Evolutionary conservation across 1,140 invertebrate species (phyloP), one percentile per base, ranked within the genome.

Genomic region (Eriocheir sinensis): DNA sequence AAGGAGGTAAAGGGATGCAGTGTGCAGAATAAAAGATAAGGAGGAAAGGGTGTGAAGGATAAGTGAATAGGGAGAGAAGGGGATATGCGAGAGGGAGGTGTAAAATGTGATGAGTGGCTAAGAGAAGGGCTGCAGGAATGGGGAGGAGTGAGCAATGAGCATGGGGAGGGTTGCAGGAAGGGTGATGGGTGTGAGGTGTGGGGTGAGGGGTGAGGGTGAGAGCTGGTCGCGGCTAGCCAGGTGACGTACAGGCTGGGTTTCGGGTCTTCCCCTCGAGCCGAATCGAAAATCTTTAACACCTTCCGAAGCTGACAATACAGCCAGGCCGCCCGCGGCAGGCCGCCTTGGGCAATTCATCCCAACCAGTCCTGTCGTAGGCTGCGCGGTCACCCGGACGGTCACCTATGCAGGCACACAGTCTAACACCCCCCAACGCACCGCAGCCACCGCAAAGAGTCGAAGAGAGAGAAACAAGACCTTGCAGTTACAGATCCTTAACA

Each of bases 211-310:
- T 53, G 48, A 53, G 12, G 48, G 44, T 48, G 44, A 48, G 15
- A 15, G 44, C 4, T 72, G 8, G 60, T 72, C 60, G 6, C 4
- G 44, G 4, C 44, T 15, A 8, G 44, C 44, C 44, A 48, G 44
- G 44, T 48, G 44, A 48, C 44, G 44, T 48, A 8, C 44, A 8
- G 44, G 4, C 44, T 21, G 60, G 60, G 27, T 72, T n/a, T 72
- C 60, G 12, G 12, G 60, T 21, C 60, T 72, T 21, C 27, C 60
- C 60, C 21, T 72, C 60, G 6, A 12, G 8, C 60, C 6, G 60
- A 72, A 72, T 72, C 60, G 60, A n/a, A 72, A 72, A 72, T n/a
- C 60, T 72, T 72, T 72, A 72, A 1, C 60, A 72, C 60, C 60
- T 6, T n/a, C 60, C 0, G 2, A n/a, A 21, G n/a, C 1, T 72